phyloP scores from a whole-genome alignment of 2,797 vertebrate species.

The Halcyon smyrnensis region DNA sequence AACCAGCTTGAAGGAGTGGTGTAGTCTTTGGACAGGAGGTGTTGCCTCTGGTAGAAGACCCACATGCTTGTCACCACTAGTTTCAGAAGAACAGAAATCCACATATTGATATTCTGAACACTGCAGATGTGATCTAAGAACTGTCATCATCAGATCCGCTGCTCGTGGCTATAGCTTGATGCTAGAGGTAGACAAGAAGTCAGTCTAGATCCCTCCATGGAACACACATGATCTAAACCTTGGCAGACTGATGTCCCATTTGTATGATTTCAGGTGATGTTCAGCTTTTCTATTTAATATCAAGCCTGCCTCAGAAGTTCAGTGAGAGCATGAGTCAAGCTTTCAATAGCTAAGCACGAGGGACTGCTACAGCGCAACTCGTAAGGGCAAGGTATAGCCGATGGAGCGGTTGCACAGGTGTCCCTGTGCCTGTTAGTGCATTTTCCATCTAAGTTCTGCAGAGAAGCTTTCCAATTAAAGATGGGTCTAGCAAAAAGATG shows the following conservation, averaged over 20 bases:
- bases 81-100: background rate
- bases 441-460: background rate
- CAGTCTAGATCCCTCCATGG: background rate
- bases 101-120: background rate
- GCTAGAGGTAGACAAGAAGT: background rate
- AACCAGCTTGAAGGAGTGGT: background rate
- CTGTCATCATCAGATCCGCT: background rate
- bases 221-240: background rate
- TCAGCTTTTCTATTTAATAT: background rate
- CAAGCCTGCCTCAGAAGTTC: background rate
- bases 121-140: fast-evolving
- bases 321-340: background rate
- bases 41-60: background rate
- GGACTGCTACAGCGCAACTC: background rate
- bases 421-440: background rate
- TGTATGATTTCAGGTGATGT: background rate
- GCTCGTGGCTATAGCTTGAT: background rate
- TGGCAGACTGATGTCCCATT: background rate
- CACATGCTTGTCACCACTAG: background rate
- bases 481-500: background rate
- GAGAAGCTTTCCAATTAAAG: background rate
- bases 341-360: background rate
- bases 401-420: fast-evolving
- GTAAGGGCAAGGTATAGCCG: background rate
- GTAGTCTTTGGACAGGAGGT: background rate